Base-by-base conservation (phyloP, 2,888 invertebrate species). In the Byasa hedistus region DNA sequence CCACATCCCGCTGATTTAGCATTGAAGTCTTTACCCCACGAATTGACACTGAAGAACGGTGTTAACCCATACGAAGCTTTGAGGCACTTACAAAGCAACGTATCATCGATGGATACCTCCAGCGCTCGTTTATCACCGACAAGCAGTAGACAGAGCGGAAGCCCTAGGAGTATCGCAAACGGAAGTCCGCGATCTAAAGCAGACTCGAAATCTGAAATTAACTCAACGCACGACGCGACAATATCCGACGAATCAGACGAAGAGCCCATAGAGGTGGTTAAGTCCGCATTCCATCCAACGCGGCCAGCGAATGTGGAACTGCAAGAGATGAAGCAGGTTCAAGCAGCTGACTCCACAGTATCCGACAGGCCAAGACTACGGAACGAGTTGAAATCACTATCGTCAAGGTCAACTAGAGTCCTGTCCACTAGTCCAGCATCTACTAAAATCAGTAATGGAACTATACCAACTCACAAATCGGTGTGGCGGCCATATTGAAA, bases 401-500 rank as follows among this genome's bases (percentile, higher is more conserved):
- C 93, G 61, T 89, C 92, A 48, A 89, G 93, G 72, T 92, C 84
- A 44, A 92, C 88, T 1, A 81, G 88, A 68, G 80, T 84, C 22
- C 76, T 87, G 1, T 88, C 90, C 1, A 81, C 87, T 39, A 92
- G 91, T 78, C 91, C 93, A 3, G 93, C 91, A 32, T 91, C 93
- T 68, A 94, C 94, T 3, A 95, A 94, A 86, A 86, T 94, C 62
- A 89, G 90, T 66, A 92, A 90, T 72, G 88, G 92, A 61, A 79
- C 90, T 69, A 92, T 93, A 80, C 85, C 92, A 36, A 87, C 92
- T 58, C 93, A 94, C 69, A 95, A 95, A 89, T 93, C 94, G 19
- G 95, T 95, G 44, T 95, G 95, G 95, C 88, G 95, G 76, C 95
- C 95, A 66, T 95, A 95, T 92, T 95, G 92, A 91, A 82, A 73